Base-by-base conservation (phyloP, 2,113 vertebrate genomes). In the Muscicapa adusta region DNA sequence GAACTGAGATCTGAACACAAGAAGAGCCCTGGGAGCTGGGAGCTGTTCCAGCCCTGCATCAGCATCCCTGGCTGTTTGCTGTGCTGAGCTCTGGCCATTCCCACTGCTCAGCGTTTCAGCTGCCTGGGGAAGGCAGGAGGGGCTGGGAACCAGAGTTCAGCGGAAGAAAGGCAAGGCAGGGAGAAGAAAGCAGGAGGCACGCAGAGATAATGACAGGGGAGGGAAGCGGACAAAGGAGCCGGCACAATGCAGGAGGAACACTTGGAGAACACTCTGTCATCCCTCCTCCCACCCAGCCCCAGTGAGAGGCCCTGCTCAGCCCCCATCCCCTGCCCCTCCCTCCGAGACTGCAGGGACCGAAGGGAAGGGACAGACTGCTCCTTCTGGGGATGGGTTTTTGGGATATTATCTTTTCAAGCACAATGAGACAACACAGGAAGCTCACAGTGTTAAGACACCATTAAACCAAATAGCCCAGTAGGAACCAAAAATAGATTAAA, bases 191-290 rank as follows among this genome's bases (percentile, higher is more conserved):
- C 16, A 33, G 85, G 91, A 92, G 78, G 13, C 95, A 95, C 34
- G 26, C 88, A 76, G 92, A 94, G 94, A 96, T 95, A 96, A 96
- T 95, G 94, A 94, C 74, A 93, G 92, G 91, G 96, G 95, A 95
- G 96, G 93, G 85, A 17, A 26, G 68, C 7, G 22, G 81, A 96
- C 90, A 96, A 95, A 96, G 88, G 66, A 90, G 75, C 14, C 1
- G 7, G 93, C 23, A 95, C 90, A 94, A 88, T 80, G 94, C 82
- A 42, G 88, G 45, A 93, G 92, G 91, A 82, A 25, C 56, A 34
- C 91, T 90, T 6, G 23, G 50, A 5, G 83, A 93, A 62, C 63
- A 29, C 56, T 56, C 50, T 45, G 80, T 10, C 89, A 92, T 72
- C 85, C 80, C 65, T 72, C 62, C 67, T 85, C 78, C 67, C 70